Percentiles rank a stretch among this genome's conserved stretches.
These are phyloP conservation scores for Eremobia ochroleuca DNA, from an alignment of 2,888 invertebrate species.

Conservation along the genomic window DNA sequence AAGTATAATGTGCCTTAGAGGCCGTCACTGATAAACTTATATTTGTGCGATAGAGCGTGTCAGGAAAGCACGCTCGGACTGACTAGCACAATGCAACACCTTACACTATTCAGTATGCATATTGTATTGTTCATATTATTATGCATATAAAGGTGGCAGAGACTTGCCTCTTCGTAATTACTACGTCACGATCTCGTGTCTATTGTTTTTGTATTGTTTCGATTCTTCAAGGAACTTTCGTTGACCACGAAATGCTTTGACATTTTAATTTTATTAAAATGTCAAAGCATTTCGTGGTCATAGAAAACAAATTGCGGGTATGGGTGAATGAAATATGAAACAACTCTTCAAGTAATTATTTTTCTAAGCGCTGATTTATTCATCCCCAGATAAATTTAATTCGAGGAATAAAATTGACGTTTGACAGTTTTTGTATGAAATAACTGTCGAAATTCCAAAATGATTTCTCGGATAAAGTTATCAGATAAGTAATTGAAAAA, in stretches of 20 bases:
- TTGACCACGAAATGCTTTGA: neutral
- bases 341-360: neutral
- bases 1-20: slow-evolving; percentile 74
- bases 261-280: too few relatives aligned
- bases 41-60: slow-evolving; percentile 30
- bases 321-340: neutral
- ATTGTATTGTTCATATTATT: slow-evolving; percentile 14
- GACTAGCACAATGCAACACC: slow-evolving; percentile 27
- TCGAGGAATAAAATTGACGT: too few relatives aligned
- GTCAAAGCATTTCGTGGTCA: too few relatives aligned
- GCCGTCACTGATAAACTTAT: slow-evolving; percentile 67
- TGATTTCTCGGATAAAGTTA: too few relatives aligned
- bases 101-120: slow-evolving; percentile 26
- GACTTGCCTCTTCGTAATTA: neutral
- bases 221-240: neutral
- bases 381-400: too few relatives aligned
- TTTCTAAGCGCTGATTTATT: too few relatives aligned
- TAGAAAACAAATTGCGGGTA: neutral
- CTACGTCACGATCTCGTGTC: slow-evolving; percentile 5
- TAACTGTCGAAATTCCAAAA: too few relatives aligned
- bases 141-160: slow-evolving; percentile 3
- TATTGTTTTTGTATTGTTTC: slow-evolving; percentile 3
- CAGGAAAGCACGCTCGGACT: slow-evolving; percentile 44
- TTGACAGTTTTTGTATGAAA: too few relatives aligned
- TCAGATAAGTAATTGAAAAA: too few relatives aligned